A percentile compares a stretch with the other conserved stretches of the same genome.
Evolutionary conservation across 2,113 vertebrate genomes (phyloP).

Genomic region (Passer montanus): DNA sequence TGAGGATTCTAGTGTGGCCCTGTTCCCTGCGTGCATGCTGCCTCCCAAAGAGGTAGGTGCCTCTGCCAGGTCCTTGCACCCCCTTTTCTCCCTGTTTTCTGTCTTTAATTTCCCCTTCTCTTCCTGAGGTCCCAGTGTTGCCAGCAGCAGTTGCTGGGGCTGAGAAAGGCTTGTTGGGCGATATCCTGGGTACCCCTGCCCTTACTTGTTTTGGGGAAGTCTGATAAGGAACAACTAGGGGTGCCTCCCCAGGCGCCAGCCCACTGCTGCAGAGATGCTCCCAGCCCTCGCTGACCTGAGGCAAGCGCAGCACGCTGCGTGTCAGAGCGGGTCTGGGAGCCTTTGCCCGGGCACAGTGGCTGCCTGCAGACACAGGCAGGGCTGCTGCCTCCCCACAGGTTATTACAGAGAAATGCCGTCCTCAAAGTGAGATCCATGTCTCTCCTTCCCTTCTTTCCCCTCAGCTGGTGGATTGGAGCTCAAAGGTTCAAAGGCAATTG

Average conservation of each 20-base stretch:
- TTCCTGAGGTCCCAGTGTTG: neutral
- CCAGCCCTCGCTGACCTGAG: neutral
- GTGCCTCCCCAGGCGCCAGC: neutral
- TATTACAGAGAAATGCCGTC: neutral
- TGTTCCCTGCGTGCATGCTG: fast-evolving
- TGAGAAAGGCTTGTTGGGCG: conserved; percentile 31
- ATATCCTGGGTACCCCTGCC: neutral
- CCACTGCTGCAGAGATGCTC: neutral
- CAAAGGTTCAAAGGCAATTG: neutral
- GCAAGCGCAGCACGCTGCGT: neutral
- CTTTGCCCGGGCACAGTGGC: conserved; percentile 20
- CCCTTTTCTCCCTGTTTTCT: neutral
- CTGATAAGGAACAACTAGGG: conserved; percentile 22
- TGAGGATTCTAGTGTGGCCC: fast-evolving
- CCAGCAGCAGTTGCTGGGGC: neutral
- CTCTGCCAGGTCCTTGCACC: neutral
- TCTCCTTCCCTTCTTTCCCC: neutral
- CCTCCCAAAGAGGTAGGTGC: neutral
- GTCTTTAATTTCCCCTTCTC: neutral
- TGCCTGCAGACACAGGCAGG: conserved; percentile 31
- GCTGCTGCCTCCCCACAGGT: conserved; percentile 4
- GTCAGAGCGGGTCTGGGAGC: neutral
- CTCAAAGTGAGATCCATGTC: neutral
- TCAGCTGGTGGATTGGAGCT: neutral
- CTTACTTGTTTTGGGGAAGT: conserved; percentile 39